Percentiles rank a stretch among this genome's conserved stretches.
phyloP scores from a whole-genome alignment of 2,797 vertebrate species.

The Microctenopoma lineatum region DNA sequence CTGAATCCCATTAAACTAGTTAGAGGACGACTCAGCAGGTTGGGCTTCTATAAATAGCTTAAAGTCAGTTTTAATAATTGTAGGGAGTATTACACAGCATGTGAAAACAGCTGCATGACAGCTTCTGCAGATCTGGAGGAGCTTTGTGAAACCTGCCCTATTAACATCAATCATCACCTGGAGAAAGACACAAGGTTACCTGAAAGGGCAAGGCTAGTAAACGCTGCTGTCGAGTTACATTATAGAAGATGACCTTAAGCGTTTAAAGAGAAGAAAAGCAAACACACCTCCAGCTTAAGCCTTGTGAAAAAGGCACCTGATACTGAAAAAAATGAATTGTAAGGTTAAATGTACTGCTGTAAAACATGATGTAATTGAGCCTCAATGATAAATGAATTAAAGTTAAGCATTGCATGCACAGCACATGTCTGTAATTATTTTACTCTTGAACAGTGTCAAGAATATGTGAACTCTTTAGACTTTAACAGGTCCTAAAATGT shows the following conservation, averaged over 20 bases:
- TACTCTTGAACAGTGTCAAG: neutral
- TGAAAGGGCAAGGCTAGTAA: neutral
- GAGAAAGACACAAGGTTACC: neutral
- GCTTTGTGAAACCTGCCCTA: neutral
- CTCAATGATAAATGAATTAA: constrained; percentile 21
- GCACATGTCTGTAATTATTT: neutral
- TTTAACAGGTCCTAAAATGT: neutral
- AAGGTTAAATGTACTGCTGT: constrained; percentile 1
- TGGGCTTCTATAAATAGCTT: neutral
- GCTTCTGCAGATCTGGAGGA: neutral
- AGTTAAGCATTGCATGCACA: constrained; percentile 26
- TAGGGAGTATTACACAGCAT: neutral
- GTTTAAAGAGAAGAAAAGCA: constrained; percentile 6
- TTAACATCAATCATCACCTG: neutral
- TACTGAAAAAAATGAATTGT: neutral
- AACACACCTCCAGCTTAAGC: neutral
- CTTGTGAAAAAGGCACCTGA: neutral
- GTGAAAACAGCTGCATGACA: neutral
- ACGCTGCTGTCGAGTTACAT: neutral
- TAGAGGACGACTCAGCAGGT: neutral
- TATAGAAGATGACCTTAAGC: neutral
- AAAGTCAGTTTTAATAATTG: neutral
- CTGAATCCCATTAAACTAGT: constrained; percentile 2
- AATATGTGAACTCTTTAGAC: neutral
- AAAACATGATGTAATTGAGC: constrained; percentile 4